Base-by-base conservation (phyloP, 1,140 invertebrate genomes). In the Diuraphis noxia region DNA sequence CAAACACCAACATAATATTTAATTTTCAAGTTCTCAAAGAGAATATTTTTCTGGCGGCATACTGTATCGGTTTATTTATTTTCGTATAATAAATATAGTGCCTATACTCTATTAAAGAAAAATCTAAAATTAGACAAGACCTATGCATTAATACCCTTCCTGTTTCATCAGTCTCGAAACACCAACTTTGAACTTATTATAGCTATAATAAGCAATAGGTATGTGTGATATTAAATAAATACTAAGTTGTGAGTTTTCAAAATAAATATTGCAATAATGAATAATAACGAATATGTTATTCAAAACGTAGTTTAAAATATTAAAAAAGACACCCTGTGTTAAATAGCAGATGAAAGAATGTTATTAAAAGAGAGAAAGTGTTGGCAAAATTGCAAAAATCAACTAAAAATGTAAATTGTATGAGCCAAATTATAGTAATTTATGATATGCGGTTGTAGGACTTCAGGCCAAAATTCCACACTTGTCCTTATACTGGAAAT, bases 351-450 rank as follows among this genome's bases (percentile, higher is more conserved):
- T 72, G 30, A 82, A 82, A 40, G 38, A 40, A 41, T 82, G 36
- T 82, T 38, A 41, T 82, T 82, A 82, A 40, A 38, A 82, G 36
- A 82, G 36, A 41, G 36, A 82, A 82, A 41, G 36, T 82, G 81
- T 82, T 82, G 81, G 81, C 81, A 38, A 38, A n/a, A 82, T 41
- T 40, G 81, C 81, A 82, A 82, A 82, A 82, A 82, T 82, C 38
- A 25, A 38, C 38, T 40, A 82, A 82, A 82, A 82, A 82, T 40
- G 81, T 40, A 30, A 40, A 40, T 25, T 36, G 81, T 40, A 82
- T 13, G 81, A 82, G 81, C 81, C 81, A 82, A 82, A 40, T 82
- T 72, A 72, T n/a, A n/a, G 56, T n/a, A 72, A 72, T 72, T 72
- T 72, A 72, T 72, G 56, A 72, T 72, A n/a, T 72, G 56, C 13